Percentiles rank a stretch among this genome's conserved stretches.
phyloP scores from a whole-genome alignment of 1,140 invertebrate genomes.

The Pomphorhynchus laevis region DNA sequence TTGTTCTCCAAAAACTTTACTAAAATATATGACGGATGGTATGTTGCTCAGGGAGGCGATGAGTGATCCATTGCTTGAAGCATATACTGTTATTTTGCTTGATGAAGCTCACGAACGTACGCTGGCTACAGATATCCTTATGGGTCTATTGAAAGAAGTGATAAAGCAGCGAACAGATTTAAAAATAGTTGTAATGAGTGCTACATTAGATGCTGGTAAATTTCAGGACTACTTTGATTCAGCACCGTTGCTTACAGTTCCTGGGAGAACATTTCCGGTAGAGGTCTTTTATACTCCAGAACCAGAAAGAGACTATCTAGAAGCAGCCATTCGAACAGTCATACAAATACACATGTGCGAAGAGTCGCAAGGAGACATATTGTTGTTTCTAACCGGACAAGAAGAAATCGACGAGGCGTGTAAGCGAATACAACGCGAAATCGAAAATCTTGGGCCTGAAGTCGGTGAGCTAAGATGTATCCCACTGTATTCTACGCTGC shows the following conservation, averaged over 20 bases:
- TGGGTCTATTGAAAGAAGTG: slow-evolving; percentile 86
- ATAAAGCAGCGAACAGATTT: slow-evolving; percentile 60
- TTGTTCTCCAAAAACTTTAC: slow-evolving; percentile 54
- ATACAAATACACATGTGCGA: slow-evolving; percentile 98
- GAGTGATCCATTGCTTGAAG: slow-evolving; percentile 83
- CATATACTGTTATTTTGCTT: slow-evolving; percentile 60
- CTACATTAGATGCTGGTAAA: slow-evolving; percentile 94
- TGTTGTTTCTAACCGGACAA: slow-evolving; percentile 70
- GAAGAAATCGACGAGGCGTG: slow-evolving; percentile 99
- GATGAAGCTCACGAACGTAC: slow-evolving; percentile 98
- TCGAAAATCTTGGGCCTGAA: slow-evolving; percentile 73
- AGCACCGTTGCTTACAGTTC: slow-evolving; percentile 87
- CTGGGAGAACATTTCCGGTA: slow-evolving; percentile 67
- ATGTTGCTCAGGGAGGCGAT: slow-evolving; percentile 94
- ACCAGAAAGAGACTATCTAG: slow-evolving; percentile 80
- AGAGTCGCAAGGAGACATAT: slow-evolving; percentile 47
- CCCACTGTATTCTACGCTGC: slow-evolving; percentile 80
- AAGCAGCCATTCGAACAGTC: slow-evolving; percentile 86
- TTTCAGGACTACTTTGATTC: slow-evolving; percentile 95
- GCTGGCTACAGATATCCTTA: slow-evolving; percentile 79
- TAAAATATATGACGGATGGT: slow-evolving; percentile 74
- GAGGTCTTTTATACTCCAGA: slow-evolving; percentile 98
- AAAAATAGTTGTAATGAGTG: slow-evolving; percentile 94
- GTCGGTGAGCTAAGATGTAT: slow-evolving; percentile 90
- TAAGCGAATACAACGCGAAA: slow-evolving; percentile 72